phyloP scores from a whole-genome alignment of 1,140 invertebrate species.

The Nasonia giraulti region DNA sequence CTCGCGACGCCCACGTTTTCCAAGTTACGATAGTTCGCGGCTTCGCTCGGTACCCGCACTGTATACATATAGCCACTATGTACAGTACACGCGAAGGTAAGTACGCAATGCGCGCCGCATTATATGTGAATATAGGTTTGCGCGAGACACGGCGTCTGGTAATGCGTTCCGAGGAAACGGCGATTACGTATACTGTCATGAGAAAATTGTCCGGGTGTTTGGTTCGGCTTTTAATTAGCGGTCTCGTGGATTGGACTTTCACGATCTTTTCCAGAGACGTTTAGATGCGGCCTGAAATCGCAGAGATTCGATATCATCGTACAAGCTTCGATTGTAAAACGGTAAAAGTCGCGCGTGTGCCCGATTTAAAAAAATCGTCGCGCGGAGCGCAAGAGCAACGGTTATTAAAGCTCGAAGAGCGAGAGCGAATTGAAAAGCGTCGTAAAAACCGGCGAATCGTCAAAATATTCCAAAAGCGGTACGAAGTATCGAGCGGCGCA shows the following conservation, averaged over 20 bases:
- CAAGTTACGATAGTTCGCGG: slow-evolving; percentile 48
- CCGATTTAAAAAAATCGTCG: not conserved
- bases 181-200: not conserved
- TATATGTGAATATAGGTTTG: not conserved
- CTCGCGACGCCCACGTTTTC: slow-evolving; percentile 20
- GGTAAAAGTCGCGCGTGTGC: not conserved
- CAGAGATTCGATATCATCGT: no score
- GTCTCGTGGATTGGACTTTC: not conserved
- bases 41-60: not conserved
- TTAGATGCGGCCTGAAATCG: not conserved
- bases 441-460: no score
- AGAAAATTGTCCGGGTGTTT: not conserved
- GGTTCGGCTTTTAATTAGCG: not conserved
- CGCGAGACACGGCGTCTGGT: not conserved
- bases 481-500: no score
- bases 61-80: not conserved
- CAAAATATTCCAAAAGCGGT: no score
- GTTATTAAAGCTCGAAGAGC: no score
- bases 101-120: not conserved
- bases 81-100: not conserved
- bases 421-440: no score
- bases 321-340: not conserved
- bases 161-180: not conserved
- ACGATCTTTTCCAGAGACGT: not conserved
- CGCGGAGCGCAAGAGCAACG: no score